phyloP scores from a whole-genome alignment of 2,888 invertebrate genomes.

The Torymus auratus region DNA sequence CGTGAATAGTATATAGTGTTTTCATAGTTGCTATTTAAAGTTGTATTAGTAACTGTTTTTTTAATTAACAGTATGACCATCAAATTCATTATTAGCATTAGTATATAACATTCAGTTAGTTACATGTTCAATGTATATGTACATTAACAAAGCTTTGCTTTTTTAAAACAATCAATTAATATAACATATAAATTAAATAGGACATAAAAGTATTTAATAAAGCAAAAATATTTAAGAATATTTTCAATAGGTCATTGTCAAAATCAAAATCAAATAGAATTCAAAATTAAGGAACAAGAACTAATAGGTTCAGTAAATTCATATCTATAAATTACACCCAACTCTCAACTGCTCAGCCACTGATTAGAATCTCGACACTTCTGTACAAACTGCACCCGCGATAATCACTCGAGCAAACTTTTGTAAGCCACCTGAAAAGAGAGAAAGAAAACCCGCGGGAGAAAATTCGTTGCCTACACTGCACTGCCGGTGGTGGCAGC shows the following conservation, averaged over 20 bases:
- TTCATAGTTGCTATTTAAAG: not conserved
- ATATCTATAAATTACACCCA: too few species aligned
- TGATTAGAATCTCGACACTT: too few species aligned
- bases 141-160: too few species aligned
- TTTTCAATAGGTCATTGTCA: too few species aligned
- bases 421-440: not conserved
- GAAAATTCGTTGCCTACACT: not conserved
- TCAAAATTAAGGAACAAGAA: too few species aligned
- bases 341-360: too few species aligned
- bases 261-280: too few species aligned
- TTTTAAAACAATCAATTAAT: too few species aligned
- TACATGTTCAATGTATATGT: not conserved
- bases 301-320: too few species aligned
- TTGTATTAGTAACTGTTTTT: not conserved
- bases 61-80: not conserved
- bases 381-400: not conserved
- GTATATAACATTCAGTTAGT: not conserved
- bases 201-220: too few species aligned
- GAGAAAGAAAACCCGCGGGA: not conserved
- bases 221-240: too few species aligned
- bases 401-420: not conserved
- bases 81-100: not conserved
- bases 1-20: not conserved
- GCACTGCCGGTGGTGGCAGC: constrained; percentile 37
- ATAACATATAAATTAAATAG: too few species aligned